Evolutionary conservation across 1,140 invertebrate genomes (phyloP).

Genomic region (Caenorhabditis tropicalis): DNA sequence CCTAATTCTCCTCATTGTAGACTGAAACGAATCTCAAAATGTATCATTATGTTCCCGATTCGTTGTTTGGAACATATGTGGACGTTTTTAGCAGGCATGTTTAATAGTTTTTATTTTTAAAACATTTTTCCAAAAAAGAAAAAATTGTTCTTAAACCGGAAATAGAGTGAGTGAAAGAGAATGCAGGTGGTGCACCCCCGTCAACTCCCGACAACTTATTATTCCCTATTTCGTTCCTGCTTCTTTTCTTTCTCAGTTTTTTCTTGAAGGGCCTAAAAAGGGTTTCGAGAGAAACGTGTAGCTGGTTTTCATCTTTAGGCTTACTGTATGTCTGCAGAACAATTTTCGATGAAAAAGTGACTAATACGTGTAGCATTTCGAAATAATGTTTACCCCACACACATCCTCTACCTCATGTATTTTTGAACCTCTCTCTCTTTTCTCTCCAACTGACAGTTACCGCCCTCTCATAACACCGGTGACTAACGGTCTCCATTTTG

Average conservation of each 20-base stretch:
- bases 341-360: not conserved
- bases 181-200: not conserved
- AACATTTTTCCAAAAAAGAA: not conserved
- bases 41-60: not conserved
- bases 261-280: not conserved
- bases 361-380: not conserved
- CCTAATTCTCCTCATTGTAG: too few species aligned
- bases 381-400: not conserved
- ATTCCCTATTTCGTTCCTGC: not conserved
- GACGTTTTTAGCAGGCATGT: not conserved
- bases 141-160: not conserved
- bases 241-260: not conserved
- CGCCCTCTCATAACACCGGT: conserved; percentile 19
- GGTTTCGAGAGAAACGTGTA: not conserved
- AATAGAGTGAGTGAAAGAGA: not conserved
- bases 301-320: too few species aligned
- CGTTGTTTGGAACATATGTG: not conserved
- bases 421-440: not conserved
- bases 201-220: not conserved
- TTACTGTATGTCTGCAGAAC: too few species aligned
- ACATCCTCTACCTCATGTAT: not conserved
- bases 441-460: too few species aligned
- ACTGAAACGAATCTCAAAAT: not conserved
- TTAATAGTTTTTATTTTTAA: not conserved
- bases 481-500: not conserved